Conservation (phyloP, 2,113 vertebrate genomes). For the Oceanodroma tethys region DNA sequence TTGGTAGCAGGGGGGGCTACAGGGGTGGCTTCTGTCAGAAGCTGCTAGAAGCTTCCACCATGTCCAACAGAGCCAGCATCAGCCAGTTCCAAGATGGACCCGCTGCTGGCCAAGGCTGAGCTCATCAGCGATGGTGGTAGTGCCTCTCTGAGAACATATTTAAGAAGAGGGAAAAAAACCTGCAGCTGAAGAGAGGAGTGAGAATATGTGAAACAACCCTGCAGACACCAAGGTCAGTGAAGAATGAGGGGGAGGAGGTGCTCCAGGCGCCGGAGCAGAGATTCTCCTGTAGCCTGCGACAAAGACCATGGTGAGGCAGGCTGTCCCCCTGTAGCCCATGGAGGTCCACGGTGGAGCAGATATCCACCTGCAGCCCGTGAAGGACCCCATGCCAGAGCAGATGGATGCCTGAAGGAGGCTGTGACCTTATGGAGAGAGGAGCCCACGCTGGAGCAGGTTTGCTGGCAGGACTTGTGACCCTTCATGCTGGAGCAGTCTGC, state of each 20-base stretch:
- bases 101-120: neutral
- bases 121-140: neutral
- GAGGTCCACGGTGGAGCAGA: neutral
- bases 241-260: neutral
- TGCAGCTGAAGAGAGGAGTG: neutral
- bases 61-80: neutral
- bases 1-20: neutral
- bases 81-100: neutral
- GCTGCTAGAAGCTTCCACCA: neutral
- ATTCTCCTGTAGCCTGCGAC: neutral
- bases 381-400: neutral
- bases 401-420: neutral
- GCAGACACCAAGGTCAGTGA: neutral
- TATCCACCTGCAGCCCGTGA: neutral
- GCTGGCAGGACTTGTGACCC: too few relatives aligned
- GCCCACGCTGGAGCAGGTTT: too few relatives aligned
- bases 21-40: neutral
- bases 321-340: neutral
- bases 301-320: neutral
- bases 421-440: neutral
- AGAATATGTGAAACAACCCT: neutral
- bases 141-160: neutral
- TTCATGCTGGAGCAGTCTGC: too few relatives aligned
- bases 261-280: neutral
- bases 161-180: neutral